A percentile compares a stretch with the other conserved stretches of the same genome.
These are phyloP conservation scores for Micromesistius poutassou DNA, from an alignment of 2,797 vertebrate species.

Conservation along the genomic window DNA sequence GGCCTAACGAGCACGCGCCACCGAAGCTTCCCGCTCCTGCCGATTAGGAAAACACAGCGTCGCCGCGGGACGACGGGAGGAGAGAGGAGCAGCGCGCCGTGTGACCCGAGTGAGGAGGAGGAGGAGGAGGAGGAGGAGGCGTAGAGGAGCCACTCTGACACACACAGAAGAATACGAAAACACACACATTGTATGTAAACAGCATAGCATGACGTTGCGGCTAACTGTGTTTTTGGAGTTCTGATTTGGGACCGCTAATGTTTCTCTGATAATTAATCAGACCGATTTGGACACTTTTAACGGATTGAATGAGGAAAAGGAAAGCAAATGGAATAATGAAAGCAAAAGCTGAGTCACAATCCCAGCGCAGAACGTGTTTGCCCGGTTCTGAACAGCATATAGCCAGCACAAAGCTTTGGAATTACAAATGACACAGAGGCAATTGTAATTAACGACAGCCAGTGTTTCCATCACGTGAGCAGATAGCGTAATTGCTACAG, in stretches of 20 bases:
- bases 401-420: not conserved
- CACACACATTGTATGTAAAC: not conserved
- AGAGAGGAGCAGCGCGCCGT: not conserved
- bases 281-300: no score
- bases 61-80: not conserved
- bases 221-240: not conserved
- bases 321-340: not conserved
- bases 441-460: not conserved
- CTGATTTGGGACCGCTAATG: not conserved
- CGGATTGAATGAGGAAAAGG: no score
- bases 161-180: not conserved
- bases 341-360: not conserved
- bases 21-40: conserved; percentile 50
- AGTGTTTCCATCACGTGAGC: not conserved
- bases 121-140: not conserved
- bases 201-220: no score
- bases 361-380: not conserved
- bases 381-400: not conserved
- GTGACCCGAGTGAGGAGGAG: no score
- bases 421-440: not conserved
- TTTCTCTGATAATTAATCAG: no score
- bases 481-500: not conserved
- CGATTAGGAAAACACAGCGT: conserved; percentile 8
- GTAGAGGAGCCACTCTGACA: not conserved
- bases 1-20: conserved; percentile 37